These are phyloP conservation scores for Sylvia atricapilla DNA, from an alignment of 2,113 vertebrate species.

Conservation along the genomic window DNA sequence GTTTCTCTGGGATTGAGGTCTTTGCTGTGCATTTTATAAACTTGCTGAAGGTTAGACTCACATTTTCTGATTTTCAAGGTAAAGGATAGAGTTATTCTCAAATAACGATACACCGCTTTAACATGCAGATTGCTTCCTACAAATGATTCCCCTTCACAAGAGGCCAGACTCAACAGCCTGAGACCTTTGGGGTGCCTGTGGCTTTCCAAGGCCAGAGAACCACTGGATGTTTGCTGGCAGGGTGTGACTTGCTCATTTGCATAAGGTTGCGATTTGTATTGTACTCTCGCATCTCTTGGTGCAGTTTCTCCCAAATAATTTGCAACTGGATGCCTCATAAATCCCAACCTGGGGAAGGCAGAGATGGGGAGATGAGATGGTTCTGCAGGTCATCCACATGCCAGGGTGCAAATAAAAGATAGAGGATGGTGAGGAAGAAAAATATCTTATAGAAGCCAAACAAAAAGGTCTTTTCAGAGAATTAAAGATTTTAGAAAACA, in stretches of 20 bases:
- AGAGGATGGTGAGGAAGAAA: neutral
- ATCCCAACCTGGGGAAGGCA: neutral
- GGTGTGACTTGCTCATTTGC: neutral
- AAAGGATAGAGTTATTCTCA: neutral
- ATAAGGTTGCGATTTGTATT: neutral
- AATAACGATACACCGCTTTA: neutral
- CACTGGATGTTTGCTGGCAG: neutral
- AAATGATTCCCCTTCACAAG: neutral
- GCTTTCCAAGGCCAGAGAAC: neutral
- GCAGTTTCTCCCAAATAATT: neutral
- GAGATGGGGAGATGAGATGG: neutral
- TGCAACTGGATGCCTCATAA: neutral
- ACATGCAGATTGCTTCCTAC: neutral
- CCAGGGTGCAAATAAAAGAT: neutral
- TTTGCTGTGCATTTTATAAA: neutral
- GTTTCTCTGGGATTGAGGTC: neutral
- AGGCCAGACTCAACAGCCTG: rapidly evolving
- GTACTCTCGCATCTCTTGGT: neutral
- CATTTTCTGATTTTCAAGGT: neutral
- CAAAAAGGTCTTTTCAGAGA: neutral
- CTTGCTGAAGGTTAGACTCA: neutral
- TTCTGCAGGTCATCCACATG: neutral
- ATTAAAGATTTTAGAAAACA: neutral
- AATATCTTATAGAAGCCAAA: neutral
- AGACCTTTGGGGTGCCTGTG: neutral